phyloP scores from a whole-genome alignment of 2,888 invertebrate species.

The Lycocerus yunnanus region DNA sequence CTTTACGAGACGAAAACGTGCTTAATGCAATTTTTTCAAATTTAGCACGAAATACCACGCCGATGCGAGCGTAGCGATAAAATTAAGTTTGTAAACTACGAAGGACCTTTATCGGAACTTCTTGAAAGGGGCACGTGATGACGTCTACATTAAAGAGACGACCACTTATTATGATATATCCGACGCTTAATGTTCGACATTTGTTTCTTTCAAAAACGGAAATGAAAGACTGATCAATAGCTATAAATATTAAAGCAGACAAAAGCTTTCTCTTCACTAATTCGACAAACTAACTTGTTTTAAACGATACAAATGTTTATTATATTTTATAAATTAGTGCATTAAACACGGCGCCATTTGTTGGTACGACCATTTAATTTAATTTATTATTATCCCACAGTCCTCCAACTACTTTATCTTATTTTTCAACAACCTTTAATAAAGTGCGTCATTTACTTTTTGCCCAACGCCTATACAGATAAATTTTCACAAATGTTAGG shows the following conservation, averaged over 20 bases:
- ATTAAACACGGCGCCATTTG: background rate
- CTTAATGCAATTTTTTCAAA: background rate
- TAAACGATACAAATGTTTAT: background rate
- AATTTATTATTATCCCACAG: background rate
- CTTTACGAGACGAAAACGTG: background rate
- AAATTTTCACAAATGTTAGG: background rate
- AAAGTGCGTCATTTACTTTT: background rate
- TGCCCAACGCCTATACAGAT: background rate
- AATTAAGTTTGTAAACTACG: background rate
- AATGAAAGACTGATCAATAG: constrained; percentile 28
- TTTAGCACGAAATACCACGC: background rate
- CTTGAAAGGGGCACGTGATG: constrained; percentile 11
- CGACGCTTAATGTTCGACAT: constrained; percentile 29
- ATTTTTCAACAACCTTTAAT: background rate
- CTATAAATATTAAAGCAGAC: constrained; percentile 20
- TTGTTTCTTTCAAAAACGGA: constrained; percentile 24
- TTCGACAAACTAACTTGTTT: background rate
- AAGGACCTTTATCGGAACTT: background rate
- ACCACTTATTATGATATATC: constrained; percentile 34
- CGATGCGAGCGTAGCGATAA: background rate
- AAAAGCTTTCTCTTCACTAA: constrained; percentile 13
- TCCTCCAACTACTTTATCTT: background rate
- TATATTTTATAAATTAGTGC: background rate
- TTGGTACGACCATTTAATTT: background rate
- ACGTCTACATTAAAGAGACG: constrained; percentile 31